Evolutionary conservation across 2,888 invertebrate genomes (phyloP), one percentile per base, ranked within the genome.

Genomic region (Podotricha telesiphe): DNA sequence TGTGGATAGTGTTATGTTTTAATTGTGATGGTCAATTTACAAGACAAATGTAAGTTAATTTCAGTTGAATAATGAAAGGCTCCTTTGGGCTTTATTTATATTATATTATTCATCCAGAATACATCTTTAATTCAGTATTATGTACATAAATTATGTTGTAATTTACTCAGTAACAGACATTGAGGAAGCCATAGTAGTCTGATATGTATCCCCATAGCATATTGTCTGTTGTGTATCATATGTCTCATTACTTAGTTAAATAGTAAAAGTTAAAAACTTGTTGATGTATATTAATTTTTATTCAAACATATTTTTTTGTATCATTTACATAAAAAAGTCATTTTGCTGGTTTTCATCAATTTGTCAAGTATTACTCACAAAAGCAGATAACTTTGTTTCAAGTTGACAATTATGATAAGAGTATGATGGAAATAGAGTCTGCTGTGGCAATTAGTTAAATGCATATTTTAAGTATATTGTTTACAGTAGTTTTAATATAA

Each of bases 11-110:
- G 20, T 66, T 28, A 56, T 56, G 34, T 22, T 61, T 42, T 15
- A 51, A 50, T 47, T 50, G 51, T 61, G 42, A 19, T 74, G 68
- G 67, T 70, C 28, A 72, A 70, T 69, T 62, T 72, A 59, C 63
- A 65, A 65, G 70, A 58, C 48, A 70, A 67, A 42, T 65, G 70
- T 70, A 64, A 74, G 72, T 73, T 34, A 10, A 28, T 50, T 58
- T 62, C 13, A n/a, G 45, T n/a, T 42, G 8, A 53, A 50, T 34
- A 42, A 15, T 45, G 8, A 28, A n/a, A 59, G 45, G 42, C 15
- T 42, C 11, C 40, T 22, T 22, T 20, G 1, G 45, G 10, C 42
- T 22, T n/a, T 42, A 59, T 42, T 45, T 45, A 28, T 11, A 28
- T 42, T 42, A n/a, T 42, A 22, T 13, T 11, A 40, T 10, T n/a